Base-by-base conservation (phyloP, 1,140 invertebrate species). In the Fopius arisanus region DNA sequence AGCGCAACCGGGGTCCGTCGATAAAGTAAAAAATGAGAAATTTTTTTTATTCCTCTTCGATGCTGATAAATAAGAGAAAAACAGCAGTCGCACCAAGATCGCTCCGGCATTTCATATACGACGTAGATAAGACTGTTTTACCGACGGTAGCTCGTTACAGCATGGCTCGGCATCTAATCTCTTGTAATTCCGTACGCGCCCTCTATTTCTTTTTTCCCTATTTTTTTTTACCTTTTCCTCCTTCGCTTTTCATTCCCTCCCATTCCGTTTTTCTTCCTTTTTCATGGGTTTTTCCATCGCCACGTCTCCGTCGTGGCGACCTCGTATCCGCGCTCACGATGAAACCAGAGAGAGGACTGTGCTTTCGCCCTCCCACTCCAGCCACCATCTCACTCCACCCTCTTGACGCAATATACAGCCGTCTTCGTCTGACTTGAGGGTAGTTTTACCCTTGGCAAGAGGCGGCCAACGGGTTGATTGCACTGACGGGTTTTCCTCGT, bases 401-500 rank as follows among this genome's bases (percentile, higher is more conserved):
- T 29, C 59, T 14, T 63, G 5, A 4, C 28, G n/a, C 23, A 63
- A 63, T 63, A 65, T 75, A 71, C 16, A 23, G 51, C 26, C 70
- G 54, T 83, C 81, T 78, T 83, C 73, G 77, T 84, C 80, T 79
- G 78, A 82, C 78, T 80, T 81, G 77, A 78, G 84, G 83, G 83
- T 86, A 84, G 85, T 84, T 85, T 85, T 83, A 84, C 83, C 83
- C 84, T 82, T 78, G 77, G 79, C 51, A 65, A 51, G 71, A 63
- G 81, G 78, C 78, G 80, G 78, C 78, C 79, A 83, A 82, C 84
- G 84, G 85, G 86, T 86, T 88, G 86, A 88, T 87, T 88, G 84
- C 85, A 87, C 86, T 83, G 81, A 76, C 83, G 80, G 81, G 28
- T 10, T 43, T 77, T 72, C 68, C 76, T 65, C 48, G 26, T 62